Percentiles rank a stretch among this genome's conserved stretches.
Evolutionary conservation across 2,797 vertebrate species (phyloP).

Genomic region (Rhinichthys osculus): DNA sequence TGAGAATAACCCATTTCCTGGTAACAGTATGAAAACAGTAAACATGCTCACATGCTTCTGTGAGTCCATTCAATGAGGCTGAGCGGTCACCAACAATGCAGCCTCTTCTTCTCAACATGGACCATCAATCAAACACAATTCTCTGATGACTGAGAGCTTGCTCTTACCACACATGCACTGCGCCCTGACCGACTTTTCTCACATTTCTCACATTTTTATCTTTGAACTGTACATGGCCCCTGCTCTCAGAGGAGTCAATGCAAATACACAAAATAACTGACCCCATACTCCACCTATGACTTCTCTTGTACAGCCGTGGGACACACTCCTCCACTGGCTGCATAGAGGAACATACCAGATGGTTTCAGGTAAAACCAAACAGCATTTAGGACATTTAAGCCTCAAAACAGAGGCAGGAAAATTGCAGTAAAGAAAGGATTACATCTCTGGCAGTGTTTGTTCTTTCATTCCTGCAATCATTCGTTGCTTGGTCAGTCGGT

Average conservation of each 20-base stretch:
- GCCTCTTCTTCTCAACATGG: constrained; percentile 49
- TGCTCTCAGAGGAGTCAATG: constrained; percentile 57
- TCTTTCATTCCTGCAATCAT: neutral
- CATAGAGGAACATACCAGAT: neutral
- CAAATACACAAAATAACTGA: constrained; percentile 62
- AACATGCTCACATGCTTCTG: constrained; percentile 29
- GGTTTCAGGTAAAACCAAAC: constrained; percentile 15
- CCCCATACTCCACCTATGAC: constrained; percentile 48
- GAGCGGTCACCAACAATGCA: constrained; percentile 55
- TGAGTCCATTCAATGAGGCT: constrained; percentile 35
- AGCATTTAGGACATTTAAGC: neutral
- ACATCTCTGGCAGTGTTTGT: neutral
- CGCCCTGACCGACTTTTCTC: constrained; percentile 21
- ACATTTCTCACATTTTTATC: constrained; percentile 64
- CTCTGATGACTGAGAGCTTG: constrained; percentile 36
- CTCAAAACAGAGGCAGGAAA: neutral
- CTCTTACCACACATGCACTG: constrained; percentile 50
- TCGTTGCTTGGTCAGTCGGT: too few species aligned
- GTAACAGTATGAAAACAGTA: constrained; percentile 4
- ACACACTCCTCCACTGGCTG: constrained; percentile 25
- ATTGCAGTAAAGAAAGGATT: neutral
- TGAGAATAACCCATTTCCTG: constrained; percentile 32
- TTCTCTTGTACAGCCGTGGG: constrained; percentile 44
- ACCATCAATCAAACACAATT: constrained; percentile 53
- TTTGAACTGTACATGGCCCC: constrained; percentile 59